Evolutionary conservation across 1,140 invertebrate species (phyloP), one percentile per base, ranked within the genome.

Genomic region (Eueides isabella): DNA sequence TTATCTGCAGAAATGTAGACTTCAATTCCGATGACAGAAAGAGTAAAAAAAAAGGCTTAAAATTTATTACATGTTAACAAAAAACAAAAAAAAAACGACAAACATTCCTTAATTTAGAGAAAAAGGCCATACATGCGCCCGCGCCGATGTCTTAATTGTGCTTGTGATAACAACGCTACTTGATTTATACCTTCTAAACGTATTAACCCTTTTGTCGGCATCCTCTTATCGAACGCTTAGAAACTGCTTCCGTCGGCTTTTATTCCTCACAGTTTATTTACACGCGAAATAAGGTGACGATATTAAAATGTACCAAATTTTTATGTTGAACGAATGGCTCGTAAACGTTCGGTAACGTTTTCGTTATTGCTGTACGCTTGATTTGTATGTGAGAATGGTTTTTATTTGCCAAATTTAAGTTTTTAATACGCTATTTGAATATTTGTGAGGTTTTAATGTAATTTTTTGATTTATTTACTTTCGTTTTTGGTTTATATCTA

Each of bases 131-230:
- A 78, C 65, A 69, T 73, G 80, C 76, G 78, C 76, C 72, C 72
- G 78, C 75, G 80, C 70, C 77, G 75, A 87, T 82, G 81, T 85
- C 85, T 88, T 87, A 88, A 88, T 88, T 85, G 85, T 86, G 79
- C 76, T 76, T 80, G 75, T 75, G 83, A 88, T 88, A 86, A 75
- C 71, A 74, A 71, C 55, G 30, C 74, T 72, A 70, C 72, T 79
- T 87, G 84, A 87, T 87, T 87, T 87, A 87, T 87, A 87, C 80
- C 73, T 81, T 77, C 79, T 85, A 80, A 85, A 83, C 76, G 80
- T 82, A 82, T 85, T 85, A 85, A 75, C 62, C 23, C 67, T 85
- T 85, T 88, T 88, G 86, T 85, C 85, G 85, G 85, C 83, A 67
- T 71, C 75, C 14, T 79, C 81, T 85, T 88, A 86, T 88, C 86